phyloP scores from a whole-genome alignment of 2,113 vertebrate species.

The Crotalus viridis region DNA sequence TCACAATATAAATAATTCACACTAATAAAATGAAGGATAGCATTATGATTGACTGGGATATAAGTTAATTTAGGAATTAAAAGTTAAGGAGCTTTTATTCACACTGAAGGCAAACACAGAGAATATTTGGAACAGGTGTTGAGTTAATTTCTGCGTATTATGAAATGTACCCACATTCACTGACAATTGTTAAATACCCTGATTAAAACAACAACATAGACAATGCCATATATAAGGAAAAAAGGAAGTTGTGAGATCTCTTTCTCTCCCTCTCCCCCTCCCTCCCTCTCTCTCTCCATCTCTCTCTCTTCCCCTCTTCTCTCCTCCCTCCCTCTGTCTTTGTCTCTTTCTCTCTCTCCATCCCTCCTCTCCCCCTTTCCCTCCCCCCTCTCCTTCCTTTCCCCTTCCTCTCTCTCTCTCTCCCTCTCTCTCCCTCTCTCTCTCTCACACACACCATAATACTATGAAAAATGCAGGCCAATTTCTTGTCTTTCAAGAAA shows the following conservation, averaged over 20 bases:
- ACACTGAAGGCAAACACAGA: conserved; percentile 38
- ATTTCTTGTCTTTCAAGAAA: not conserved
- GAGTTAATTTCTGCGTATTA: conserved; percentile 31
- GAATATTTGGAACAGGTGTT: conserved; percentile 34
- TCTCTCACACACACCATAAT: not conserved
- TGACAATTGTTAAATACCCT: conserved; percentile 44
- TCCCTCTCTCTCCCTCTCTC: no score
- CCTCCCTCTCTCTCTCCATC: fast-evolving
- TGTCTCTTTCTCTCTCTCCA: no score
- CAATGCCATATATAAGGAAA: not conserved
- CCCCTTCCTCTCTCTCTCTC: no score
- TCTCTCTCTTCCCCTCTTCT: not conserved
- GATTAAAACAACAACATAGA: conserved; percentile 20
- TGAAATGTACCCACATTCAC: conserved; percentile 22
- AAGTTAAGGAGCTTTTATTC: conserved; percentile 46
- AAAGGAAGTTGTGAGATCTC: not conserved
- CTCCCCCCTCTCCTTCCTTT: not conserved
- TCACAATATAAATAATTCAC: conserved; percentile 53
- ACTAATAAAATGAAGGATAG: conserved; percentile 50
- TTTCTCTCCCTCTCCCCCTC: not conserved
- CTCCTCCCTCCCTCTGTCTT: not conserved
- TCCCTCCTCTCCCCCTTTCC: no score
- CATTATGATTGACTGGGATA: conserved; percentile 35
- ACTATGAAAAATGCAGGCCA: not conserved
- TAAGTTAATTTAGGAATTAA: conserved; percentile 40